A percentile compares a stretch with the other conserved stretches of the same genome.
These are phyloP conservation scores for Drosophila nasuta DNA, from an alignment of 1,140 invertebrate genomes.

Conservation along the genomic window DNA sequence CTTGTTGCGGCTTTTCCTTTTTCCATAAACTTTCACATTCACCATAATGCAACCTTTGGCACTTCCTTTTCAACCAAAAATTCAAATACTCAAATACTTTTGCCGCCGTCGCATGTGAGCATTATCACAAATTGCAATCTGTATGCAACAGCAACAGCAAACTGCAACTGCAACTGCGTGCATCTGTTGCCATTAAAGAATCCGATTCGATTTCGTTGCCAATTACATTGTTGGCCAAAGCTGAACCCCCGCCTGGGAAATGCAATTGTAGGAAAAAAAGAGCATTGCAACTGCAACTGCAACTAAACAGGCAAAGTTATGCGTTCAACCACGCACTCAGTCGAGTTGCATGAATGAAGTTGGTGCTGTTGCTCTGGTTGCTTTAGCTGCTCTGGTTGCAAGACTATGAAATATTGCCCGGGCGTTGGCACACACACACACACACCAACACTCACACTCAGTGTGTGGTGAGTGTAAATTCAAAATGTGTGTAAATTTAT, in stretches of 20 bases:
- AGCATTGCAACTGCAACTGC: not conserved
- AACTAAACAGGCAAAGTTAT: slow-evolving; percentile 22
- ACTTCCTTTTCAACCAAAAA: slow-evolving; percentile 50
- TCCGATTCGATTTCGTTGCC: slow-evolving; percentile 31
- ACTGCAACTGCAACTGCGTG: not conserved
- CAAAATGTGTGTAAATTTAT: slow-evolving; percentile 70
- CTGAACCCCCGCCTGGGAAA: slow-evolving; percentile 25
- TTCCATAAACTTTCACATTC: slow-evolving; percentile 74
- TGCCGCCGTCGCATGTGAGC: not conserved
- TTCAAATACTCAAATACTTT: no score
- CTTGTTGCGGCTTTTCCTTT: slow-evolving; percentile 46
- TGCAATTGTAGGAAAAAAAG: slow-evolving; percentile 21
- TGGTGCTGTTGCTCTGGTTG: no score
- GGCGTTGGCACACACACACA: slow-evolving; percentile 33
- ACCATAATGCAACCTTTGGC: slow-evolving; percentile 62
- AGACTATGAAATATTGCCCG: slow-evolving; percentile 64
- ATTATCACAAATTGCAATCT: slow-evolving; percentile 8
- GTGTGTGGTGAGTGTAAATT: slow-evolving; percentile 37
- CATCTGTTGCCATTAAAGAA: slow-evolving; percentile 15
- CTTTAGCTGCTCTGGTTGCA: slow-evolving; percentile 38
- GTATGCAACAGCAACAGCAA: not conserved
- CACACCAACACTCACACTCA: slow-evolving; percentile 13
- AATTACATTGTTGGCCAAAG: slow-evolving; percentile 38
- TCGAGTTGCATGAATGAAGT: slow-evolving; percentile 33
- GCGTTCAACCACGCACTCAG: slow-evolving; percentile 19